These are phyloP conservation scores for Hirtodrosophila alboralis DNA, from an alignment of 2,888 invertebrate genomes.

Conservation along the genomic window DNA sequence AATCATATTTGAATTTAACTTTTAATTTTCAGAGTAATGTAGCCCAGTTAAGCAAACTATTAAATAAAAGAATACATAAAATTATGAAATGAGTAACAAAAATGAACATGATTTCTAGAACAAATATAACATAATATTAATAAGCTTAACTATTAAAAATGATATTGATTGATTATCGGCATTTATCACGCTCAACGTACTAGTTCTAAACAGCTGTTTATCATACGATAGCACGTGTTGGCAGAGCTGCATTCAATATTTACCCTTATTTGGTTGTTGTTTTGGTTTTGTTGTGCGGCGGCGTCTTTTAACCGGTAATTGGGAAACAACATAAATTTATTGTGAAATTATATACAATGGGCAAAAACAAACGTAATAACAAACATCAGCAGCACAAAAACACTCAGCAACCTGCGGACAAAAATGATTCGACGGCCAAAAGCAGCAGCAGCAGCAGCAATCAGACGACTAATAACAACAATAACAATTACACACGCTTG, in stretches of 20 bases:
- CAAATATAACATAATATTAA: too few species aligned
- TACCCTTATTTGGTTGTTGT: conserved; percentile 68
- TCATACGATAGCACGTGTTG: conserved; percentile 36
- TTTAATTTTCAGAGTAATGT: too few species aligned
- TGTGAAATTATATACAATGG: conserved; percentile 39
- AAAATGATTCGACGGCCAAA: too few species aligned
- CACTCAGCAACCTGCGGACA: conserved; percentile 17
- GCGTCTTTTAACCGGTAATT: conserved; percentile 55
- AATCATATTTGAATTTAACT: too few species aligned
- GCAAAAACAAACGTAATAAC: conserved; percentile 64
- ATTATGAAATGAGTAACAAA: too few species aligned
- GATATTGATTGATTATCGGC: conserved; percentile 1
- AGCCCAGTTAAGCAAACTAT: too few species aligned
- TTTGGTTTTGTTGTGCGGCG: conserved; percentile 59
- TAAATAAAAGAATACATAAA: too few species aligned
- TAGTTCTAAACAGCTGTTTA: conserved; percentile 28
- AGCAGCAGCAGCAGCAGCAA: conserved; percentile 4
- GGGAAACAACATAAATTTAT: conserved; percentile 4
- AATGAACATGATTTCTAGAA: too few species aligned
- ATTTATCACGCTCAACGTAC: conserved; percentile 8
- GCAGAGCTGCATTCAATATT: conserved; percentile 42
- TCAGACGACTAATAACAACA: conserved; percentile 6
- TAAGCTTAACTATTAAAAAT: too few species aligned
- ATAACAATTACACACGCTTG: conserved; percentile 20
- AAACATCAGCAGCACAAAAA: conserved; percentile 38